These are phyloP conservation scores for Ascaphus truei DNA, from an alignment of 2,113 vertebrate genomes.

Conservation along the genomic window DNA sequence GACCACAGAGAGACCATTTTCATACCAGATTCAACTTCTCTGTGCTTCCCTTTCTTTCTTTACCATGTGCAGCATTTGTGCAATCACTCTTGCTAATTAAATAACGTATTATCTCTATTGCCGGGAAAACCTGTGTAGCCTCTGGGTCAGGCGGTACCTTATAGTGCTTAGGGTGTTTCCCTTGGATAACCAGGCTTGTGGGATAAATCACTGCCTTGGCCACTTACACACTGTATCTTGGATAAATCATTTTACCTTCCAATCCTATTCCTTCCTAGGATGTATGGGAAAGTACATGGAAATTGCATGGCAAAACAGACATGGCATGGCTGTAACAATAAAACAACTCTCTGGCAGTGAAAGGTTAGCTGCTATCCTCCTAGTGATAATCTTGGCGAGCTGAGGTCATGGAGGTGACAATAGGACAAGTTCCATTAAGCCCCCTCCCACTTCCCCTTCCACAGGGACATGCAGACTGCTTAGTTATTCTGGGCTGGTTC, in stretches of 20 bases:
- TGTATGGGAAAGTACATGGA: not conserved
- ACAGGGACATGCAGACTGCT: not conserved
- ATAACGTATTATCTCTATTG: too few relatives aligned
- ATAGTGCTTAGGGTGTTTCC: too few relatives aligned
- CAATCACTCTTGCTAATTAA: too few relatives aligned
- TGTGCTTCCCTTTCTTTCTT: too few relatives aligned
- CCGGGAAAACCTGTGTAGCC: too few relatives aligned
- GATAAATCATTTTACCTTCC: not conserved
- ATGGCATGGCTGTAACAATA: not conserved
- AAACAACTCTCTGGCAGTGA: not conserved
- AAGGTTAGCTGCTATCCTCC: not conserved
- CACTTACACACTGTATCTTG: not conserved
- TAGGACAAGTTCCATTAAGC: not conserved
- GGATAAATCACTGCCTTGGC: not conserved
- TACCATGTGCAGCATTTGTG: too few relatives aligned
- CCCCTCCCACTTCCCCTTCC: not conserved
- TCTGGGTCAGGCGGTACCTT: too few relatives aligned
- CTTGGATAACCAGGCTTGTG: not conserved
- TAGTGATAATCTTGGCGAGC: slow-evolving; percentile 10
- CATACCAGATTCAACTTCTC: too few relatives aligned
- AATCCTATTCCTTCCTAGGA: not conserved
- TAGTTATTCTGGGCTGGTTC: slow-evolving; percentile 14
- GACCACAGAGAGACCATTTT: too few relatives aligned
- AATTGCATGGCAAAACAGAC: not conserved
- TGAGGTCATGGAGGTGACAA: slow-evolving; percentile 14